These are phyloP conservation scores for Pteronotus mesoamericanus DNA, from an alignment of 2,797 vertebrate genomes.

Conservation along the genomic window DNA sequence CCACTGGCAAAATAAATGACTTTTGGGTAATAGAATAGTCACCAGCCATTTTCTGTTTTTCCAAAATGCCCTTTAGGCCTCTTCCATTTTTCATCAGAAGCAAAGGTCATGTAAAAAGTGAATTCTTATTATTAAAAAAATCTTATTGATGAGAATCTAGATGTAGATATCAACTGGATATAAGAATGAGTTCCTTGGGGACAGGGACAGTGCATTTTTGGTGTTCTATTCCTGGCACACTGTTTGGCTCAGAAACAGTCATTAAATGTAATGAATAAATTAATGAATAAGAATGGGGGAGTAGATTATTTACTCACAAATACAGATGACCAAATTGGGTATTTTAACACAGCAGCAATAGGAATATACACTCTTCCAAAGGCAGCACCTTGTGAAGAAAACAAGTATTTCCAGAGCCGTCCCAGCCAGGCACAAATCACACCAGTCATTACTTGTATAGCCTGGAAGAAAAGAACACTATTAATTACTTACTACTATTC, in stretches of 20 bases:
- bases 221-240: background rate
- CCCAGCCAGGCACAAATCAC: constrained; percentile 22
- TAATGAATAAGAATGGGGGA: background rate
- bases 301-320: constrained; percentile 52
- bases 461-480: constrained; percentile 36
- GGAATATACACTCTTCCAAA: rapidly evolving
- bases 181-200: background rate
- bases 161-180: background rate
- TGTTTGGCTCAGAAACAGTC: background rate
- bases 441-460: constrained; percentile 41
- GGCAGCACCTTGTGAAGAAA: rapidly evolving
- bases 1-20: background rate
- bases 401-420: background rate
- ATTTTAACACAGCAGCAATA: rapidly evolving
- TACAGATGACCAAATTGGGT: background rate
- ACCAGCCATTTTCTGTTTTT: background rate
- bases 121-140: background rate
- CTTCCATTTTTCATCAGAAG: background rate
- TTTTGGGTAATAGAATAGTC: background rate
- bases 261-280: background rate
- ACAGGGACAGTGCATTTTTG: background rate
- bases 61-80: background rate
- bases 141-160: background rate
- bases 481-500: background rate
- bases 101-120: background rate